Evolutionary conservation across 2,888 invertebrate genomes (phyloP).

Genomic region (Kryphioiulus occultus): DNA sequence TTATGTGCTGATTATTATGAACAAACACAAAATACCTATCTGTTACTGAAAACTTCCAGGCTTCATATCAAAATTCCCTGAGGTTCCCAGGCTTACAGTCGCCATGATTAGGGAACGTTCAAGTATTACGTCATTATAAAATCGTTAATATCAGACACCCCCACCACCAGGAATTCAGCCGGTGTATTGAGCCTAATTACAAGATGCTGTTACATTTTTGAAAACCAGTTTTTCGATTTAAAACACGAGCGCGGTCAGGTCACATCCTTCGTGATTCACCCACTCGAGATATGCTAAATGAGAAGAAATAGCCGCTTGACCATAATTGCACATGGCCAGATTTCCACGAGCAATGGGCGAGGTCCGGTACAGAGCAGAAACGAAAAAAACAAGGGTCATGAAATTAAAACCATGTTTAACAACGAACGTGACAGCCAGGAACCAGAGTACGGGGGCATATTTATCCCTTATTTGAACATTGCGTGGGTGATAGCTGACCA

Average conservation of each 20-base stretch:
- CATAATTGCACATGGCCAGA: not conserved
- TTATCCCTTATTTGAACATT: not conserved
- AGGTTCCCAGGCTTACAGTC: too few species aligned
- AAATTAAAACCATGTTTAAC: constrained; percentile 7
- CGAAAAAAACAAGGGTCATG: not conserved
- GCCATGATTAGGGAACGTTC: too few species aligned
- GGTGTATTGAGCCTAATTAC: not conserved
- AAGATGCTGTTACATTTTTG: not conserved
- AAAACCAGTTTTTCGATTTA: not conserved
- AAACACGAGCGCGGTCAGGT: not conserved
- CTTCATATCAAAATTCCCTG: too few species aligned
- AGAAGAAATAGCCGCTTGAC: not conserved
- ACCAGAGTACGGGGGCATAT: not conserved
- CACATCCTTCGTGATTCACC: constrained; percentile 18
- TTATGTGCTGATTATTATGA: too few species aligned
- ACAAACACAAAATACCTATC: too few species aligned
- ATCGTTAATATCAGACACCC: not conserved
- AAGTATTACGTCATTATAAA: too few species aligned
- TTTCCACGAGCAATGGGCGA: not conserved
- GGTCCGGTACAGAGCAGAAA: not conserved
- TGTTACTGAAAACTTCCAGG: too few species aligned
- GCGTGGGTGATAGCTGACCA: not conserved
- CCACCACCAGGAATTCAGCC: not conserved
- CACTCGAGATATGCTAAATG: not conserved
- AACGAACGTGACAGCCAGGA: not conserved